Base-by-base conservation (phyloP, 2,113 vertebrate genomes). In the Capreolus pygargus region DNA sequence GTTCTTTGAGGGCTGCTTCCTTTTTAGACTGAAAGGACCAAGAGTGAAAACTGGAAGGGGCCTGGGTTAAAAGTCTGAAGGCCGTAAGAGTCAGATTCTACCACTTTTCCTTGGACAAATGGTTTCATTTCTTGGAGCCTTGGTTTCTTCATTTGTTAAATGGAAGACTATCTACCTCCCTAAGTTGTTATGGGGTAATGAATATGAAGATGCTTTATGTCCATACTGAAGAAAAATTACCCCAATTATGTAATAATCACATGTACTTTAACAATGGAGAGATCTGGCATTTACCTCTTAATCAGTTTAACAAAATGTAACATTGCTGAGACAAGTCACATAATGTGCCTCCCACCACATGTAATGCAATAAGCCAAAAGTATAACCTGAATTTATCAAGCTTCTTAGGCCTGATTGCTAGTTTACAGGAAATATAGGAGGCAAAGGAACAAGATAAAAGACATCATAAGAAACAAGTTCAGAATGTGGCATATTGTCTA, bases 151-250 rank as follows among this genome's bases (percentile, higher is more conserved):
- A 70, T 90, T 54, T 93, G 43, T 79, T 43, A 61, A 86, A 54
- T 39, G 6, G n/a, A 45, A 91, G 36, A 93, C 64, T 52, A 81
- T 33, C 82, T 95, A 91, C 92, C 94, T 97, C 60, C 76, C 52
- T 43, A 36, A 78, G 14, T 93, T 86, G 19, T 78, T 83, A 43
- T 0, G 55, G 91, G 78, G 55, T 88, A 58, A 17, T 93, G 19
- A 83, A 43, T 96, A 60, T 82, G 55, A 76, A 95, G 70, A 84
- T 89, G 43, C 25, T 86, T 89, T 87, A 54, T 47, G 28, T 95
- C 28, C 25, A n/a, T 84, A 61, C 60, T 93, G 28, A 19, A 60
- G 43, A 70, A 94, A 27, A 67, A 28, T 83, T 61, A 86, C 43
- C 6, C 14, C 28, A n/a, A 27, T 78, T 86, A 33, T 33, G 36